Evolutionary conservation across 2,888 invertebrate species (phyloP).

Genomic region (Erebia palarica): DNA sequence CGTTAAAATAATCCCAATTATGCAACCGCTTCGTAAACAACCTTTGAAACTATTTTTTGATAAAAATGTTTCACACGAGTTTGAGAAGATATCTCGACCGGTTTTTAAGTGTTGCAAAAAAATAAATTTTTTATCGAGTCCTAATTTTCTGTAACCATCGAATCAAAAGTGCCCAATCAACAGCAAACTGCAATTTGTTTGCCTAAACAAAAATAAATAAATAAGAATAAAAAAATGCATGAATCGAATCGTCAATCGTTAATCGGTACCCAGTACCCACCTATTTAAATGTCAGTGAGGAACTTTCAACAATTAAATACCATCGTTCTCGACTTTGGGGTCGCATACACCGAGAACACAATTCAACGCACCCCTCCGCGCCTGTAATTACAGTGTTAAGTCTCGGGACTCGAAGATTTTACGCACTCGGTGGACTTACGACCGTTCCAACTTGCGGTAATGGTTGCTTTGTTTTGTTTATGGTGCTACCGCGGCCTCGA

Average conservation of each 20-base stretch:
- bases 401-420: constrained; percentile 67
- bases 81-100: too few relatives aligned
- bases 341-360: constrained; percentile 56
- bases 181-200: too few relatives aligned
- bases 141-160: too few relatives aligned
- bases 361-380: constrained; percentile 61
- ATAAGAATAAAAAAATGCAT: background rate
- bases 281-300: background rate
- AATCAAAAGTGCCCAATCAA: too few relatives aligned
- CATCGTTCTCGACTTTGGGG: constrained; percentile 21
- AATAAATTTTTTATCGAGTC: too few relatives aligned
- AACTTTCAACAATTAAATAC: constrained; percentile 19
- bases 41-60: too few relatives aligned
- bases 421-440: constrained; percentile 64
- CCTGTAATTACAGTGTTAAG: constrained; percentile 72
- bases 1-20: too few relatives aligned
- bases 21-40: too few relatives aligned
- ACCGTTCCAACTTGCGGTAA: constrained; percentile 37
- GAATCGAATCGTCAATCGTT: background rate
- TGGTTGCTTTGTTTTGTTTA: constrained; percentile 44
- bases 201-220: too few relatives aligned
- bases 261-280: too few relatives aligned
- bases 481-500: constrained; percentile 35
- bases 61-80: too few relatives aligned
- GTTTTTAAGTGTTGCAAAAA: too few relatives aligned